Percentiles rank a stretch among this genome's conserved stretches.
Evolutionary conservation across 2,888 invertebrate species (phyloP).

Genomic region (Plebejus anna): DNA sequence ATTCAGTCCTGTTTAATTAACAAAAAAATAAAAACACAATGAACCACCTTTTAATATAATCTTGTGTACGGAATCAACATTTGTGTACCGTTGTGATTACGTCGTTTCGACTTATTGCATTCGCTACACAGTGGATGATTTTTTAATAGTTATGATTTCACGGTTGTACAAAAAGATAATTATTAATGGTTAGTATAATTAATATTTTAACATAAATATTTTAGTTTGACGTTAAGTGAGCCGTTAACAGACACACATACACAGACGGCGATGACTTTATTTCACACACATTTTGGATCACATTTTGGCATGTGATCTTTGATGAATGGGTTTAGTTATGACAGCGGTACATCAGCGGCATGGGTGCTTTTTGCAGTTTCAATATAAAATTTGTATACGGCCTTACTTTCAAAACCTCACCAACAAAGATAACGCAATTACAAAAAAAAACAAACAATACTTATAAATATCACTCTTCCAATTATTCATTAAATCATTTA

Average conservation of each 20-base stretch:
- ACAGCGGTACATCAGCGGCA: no score
- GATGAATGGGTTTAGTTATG: no score
- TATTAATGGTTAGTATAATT: no score
- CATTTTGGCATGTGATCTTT: no score
- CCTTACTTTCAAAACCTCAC: background rate
- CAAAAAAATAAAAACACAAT: slow-evolving; percentile 18
- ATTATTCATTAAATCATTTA: background rate
- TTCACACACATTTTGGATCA: no score
- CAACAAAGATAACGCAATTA: background rate
- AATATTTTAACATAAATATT: no score
- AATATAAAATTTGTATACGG: no score
- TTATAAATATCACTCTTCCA: background rate
- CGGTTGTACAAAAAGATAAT: no score
- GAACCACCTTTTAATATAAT: slow-evolving; percentile 4
- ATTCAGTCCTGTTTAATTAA: slow-evolving; percentile 7
- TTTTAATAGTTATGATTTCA: background rate
- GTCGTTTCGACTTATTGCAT: background rate
- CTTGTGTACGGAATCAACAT: background rate
- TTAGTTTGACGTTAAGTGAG: no score
- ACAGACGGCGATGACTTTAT: no score
- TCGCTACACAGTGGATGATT: background rate
- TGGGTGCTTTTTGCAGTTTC: no score
- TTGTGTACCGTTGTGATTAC: background rate
- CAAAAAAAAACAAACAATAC: background rate
- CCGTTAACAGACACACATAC: no score